Evolutionary conservation across 2,888 invertebrate species (phyloP), one percentile per base, ranked within the genome.

Genomic region (Pandemis corylana): DNA sequence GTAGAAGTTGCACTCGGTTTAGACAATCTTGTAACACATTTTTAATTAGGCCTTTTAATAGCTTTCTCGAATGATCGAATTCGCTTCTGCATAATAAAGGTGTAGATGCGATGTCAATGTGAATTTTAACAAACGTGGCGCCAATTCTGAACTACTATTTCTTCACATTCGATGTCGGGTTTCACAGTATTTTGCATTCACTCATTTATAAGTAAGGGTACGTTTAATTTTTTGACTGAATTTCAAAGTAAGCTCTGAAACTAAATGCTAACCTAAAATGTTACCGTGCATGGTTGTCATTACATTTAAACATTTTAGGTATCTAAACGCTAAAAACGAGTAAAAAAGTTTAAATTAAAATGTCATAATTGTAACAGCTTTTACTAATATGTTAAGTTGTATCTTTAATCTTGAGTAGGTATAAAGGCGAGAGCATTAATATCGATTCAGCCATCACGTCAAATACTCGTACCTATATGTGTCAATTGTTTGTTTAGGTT

Each of bases 131-230:
- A 56, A 56, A 7, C 15, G 7, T 9, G 2, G 9, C 15, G 53
- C 13, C n/a, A 10, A 15, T 9, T 28, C 10, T 28, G 12, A 36
- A 5, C 36, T 12, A 51, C 13, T 49, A 13, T 12, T 49, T n/a
- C 5, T n/a, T 36, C 12, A 5, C 13, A 36, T 9, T 10, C 4
- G 36, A 10, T 42, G 44, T 10, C 64, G 20, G 9, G 15, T 64
- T 5, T 36, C 41, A 62, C 62, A 41, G 62, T 41, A 62, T 62
- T 41, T 41, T 62, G n/a, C 2, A 62, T 64, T 64, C 64, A 10
- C 64, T 15, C 64, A 44, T 64, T 64, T 64, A 44, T 10, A 64
- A 41, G 41, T 41, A 41, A n/a, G 7, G 10, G 0, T 4, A 56
- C 51, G n/a, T n/a, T 51, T 9, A 20, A 6, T 56, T 56, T 7